Conservation (phyloP, 2,888 invertebrate genomes). For the Amblyteles armatorius region DNA sequence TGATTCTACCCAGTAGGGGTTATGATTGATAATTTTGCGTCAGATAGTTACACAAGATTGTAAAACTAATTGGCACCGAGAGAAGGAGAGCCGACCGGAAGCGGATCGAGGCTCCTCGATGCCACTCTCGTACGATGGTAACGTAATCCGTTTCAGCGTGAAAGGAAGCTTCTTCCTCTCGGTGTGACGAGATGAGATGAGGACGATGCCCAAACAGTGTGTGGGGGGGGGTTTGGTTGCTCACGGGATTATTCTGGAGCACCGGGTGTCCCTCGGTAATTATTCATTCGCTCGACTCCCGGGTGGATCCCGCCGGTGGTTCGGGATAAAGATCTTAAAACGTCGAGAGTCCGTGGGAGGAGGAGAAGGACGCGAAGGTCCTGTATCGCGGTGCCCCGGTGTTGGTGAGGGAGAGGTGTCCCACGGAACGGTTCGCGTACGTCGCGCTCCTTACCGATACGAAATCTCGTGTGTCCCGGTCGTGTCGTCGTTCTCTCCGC, state of each 20-base stretch:
- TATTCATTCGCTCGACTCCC: conserved; percentile 80
- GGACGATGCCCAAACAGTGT: conserved; percentile 34
- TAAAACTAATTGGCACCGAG: conserved; percentile 61
- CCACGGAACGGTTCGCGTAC: conserved; percentile 65
- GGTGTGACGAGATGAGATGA: conserved; percentile 65
- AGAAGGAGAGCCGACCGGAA: conserved; percentile 33
- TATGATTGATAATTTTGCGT: conserved; percentile 64
- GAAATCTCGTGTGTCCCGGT: conserved; percentile 76
- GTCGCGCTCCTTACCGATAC: conserved; percentile 75
- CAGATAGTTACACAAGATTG: conserved; percentile 47
- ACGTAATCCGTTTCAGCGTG: conserved; percentile 10
- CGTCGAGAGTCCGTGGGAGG: conserved; percentile 74
- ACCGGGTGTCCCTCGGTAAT: conserved; percentile 79
- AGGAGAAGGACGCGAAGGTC: conserved; percentile 68
- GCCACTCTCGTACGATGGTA: neutral
- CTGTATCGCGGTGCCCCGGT: conserved; percentile 4
- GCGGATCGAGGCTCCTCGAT: neutral
- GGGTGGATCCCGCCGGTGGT: conserved; percentile 65
- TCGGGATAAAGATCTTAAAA: conserved; percentile 79
- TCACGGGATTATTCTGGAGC: conserved; percentile 49
- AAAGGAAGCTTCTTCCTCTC: neutral
- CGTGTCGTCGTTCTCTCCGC: conserved; percentile 66
- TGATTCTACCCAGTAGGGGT: too few species aligned
- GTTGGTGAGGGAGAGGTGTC: conserved; percentile 69
- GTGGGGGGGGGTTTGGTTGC: conserved; percentile 2